Evolutionary conservation across 23 tunicate species (phyloP).

Genomic region (Ascidia mentula): DNA sequence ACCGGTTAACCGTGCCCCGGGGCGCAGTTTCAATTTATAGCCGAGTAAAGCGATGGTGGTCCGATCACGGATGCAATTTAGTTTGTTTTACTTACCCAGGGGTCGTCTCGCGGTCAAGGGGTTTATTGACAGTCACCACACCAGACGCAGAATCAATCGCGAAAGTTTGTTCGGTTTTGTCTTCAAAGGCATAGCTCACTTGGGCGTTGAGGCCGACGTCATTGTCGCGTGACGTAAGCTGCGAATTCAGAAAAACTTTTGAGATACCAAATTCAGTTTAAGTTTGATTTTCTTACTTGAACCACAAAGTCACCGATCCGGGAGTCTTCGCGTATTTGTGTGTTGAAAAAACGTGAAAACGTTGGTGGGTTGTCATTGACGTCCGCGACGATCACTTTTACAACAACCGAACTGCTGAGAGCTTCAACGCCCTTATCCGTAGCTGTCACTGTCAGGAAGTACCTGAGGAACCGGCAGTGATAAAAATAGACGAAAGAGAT

Average conservation of each 20-base stretch:
- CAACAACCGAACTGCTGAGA: slow-evolving; percentile 27
- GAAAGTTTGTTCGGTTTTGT: slow-evolving; percentile 31
- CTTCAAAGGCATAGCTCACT: slow-evolving; percentile 26
- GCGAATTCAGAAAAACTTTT: too few relatives aligned
- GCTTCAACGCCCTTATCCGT: slow-evolving; percentile 55
- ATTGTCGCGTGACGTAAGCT: slow-evolving; percentile 36
- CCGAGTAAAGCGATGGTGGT: background rate
- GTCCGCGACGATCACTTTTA: slow-evolving; percentile 72
- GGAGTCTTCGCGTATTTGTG: slow-evolving; percentile 51
- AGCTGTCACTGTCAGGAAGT: slow-evolving; percentile 60
- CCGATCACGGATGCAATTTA: background rate
- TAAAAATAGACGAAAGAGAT: background rate
- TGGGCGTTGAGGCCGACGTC: slow-evolving; percentile 22
- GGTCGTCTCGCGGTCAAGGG: slow-evolving; percentile 18
- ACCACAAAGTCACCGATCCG: slow-evolving; percentile 60
- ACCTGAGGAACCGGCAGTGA: slow-evolving; percentile 23
- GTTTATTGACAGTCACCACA: slow-evolving; percentile 30
- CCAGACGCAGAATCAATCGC: slow-evolving; percentile 54
- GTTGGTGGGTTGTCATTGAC: slow-evolving; percentile 76
- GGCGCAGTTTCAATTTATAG: background rate
- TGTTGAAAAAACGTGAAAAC: slow-evolving; percentile 59
- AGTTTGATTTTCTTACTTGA: too few relatives aligned
- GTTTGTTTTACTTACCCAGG: slow-evolving; percentile 1
- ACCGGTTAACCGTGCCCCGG: slow-evolving; percentile 1
- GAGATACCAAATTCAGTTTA: too few relatives aligned